These are phyloP conservation scores for Drosophila pegasa DNA, from an alignment of 2,888 invertebrate genomes.

Conservation along the genomic window DNA sequence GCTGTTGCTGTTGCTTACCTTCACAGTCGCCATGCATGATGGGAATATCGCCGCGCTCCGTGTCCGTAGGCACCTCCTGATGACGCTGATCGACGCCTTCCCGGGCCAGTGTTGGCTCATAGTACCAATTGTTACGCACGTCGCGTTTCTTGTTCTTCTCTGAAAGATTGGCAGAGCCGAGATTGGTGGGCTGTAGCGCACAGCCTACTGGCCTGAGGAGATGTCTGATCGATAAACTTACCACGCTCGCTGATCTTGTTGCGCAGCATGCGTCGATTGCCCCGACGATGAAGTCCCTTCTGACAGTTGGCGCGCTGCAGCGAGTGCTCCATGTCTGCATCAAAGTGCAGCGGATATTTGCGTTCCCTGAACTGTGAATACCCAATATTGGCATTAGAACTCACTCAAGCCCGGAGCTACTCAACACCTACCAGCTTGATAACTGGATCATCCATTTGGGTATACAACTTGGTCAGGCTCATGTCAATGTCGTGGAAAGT, in stretches of 20 bases:
- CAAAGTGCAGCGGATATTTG: constrained; percentile 85
- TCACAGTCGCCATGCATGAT: constrained; percentile 87
- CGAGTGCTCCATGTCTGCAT: constrained; percentile 83
- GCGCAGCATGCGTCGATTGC: constrained; percentile 83
- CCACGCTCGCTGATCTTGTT: constrained; percentile 84
- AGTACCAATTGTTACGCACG: constrained; percentile 84
- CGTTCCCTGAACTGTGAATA: constrained; percentile 83
- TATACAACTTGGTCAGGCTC: constrained; percentile 83
- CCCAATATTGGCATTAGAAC: not conserved
- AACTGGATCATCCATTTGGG: constrained; percentile 85
- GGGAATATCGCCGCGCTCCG: constrained; percentile 88
- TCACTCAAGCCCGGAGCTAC: not conserved
- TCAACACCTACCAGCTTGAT: constrained; percentile 82
- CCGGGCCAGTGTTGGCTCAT: constrained; percentile 70
- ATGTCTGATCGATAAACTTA: constrained; percentile 55
- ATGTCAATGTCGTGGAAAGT: constrained; percentile 83
- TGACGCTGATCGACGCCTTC: constrained; percentile 81
- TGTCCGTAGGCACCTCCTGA: constrained; percentile 82
- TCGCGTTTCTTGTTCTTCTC: constrained; percentile 85
- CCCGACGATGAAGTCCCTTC: constrained; percentile 82
- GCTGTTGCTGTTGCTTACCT: constrained; percentile 82
- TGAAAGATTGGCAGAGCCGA: constrained; percentile 46
- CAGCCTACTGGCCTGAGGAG: constrained; percentile 38
- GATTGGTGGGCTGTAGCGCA: constrained; percentile 40
- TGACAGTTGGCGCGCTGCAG: constrained; percentile 84